A percentile compares a stretch with the other conserved stretches of the same genome.
These are phyloP conservation scores for Hermatobates lingyangjiaoensis DNA, from an alignment of 1,140 invertebrate genomes.

Conservation along the genomic window DNA sequence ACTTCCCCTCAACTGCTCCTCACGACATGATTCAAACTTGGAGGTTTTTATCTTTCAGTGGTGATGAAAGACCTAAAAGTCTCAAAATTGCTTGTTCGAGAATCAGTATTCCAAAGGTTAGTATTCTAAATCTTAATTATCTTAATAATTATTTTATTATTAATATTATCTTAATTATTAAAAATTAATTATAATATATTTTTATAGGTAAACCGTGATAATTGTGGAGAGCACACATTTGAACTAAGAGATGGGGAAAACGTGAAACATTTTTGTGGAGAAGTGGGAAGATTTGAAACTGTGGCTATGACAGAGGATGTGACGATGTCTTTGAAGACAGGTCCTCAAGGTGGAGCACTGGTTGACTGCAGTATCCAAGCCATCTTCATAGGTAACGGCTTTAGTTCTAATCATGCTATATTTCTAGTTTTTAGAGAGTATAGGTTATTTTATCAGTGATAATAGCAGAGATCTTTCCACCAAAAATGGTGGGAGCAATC, in stretches of 20 bases:
- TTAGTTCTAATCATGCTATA: too few species aligned
- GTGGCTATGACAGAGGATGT: neutral
- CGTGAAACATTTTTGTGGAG: neutral
- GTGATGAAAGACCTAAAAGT: neutral
- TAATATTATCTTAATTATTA: too few species aligned
- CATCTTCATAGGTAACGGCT: too few species aligned
- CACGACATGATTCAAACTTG: neutral
- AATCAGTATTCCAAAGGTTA: neutral
- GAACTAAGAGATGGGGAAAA: neutral
- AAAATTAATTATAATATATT: too few species aligned
- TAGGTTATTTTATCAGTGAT: too few species aligned
- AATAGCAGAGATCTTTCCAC: too few species aligned
- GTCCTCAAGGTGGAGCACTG: neutral
- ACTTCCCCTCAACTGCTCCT: neutral
- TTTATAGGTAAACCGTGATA: neutral
- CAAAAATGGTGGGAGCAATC: too few species aligned
- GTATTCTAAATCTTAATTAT: too few species aligned
- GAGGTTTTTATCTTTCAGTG: neutral
- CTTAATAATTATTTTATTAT: too few species aligned
- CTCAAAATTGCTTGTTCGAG: neutral
- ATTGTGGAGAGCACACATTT: neutral
- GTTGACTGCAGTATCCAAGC: neutral
- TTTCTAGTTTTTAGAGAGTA: too few species aligned
- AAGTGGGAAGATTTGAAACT: neutral
- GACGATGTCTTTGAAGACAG: neutral